These are phyloP conservation scores for Muscicapa adusta DNA, from an alignment of 2,113 vertebrate genomes.

Conservation along the genomic window DNA sequence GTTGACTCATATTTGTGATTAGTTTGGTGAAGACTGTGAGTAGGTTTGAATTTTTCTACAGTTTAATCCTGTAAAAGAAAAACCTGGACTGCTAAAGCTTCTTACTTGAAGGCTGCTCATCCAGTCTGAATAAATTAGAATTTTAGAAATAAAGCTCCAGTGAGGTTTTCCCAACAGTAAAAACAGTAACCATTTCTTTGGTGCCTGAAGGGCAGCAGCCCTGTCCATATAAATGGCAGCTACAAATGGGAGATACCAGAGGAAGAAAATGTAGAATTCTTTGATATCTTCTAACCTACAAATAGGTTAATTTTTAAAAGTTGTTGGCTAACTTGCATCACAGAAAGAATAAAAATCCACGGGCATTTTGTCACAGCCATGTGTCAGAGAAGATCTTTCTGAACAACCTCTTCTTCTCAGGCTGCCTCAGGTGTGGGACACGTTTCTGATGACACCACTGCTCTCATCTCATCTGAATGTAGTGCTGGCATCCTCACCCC, in stretches of 20 bases:
- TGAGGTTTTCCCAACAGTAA: background rate
- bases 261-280: background rate
- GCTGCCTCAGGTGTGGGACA: background rate
- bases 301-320: background rate
- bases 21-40: background rate
- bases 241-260: background rate
- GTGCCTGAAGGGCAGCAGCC: background rate
- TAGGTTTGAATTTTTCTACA: background rate
- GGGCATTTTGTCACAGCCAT: background rate
- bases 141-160: background rate
- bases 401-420: background rate
- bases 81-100: background rate
- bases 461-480: constrained; percentile 38
- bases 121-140: background rate
- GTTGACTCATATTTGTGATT: background rate
- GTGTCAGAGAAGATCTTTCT: background rate
- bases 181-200: background rate
- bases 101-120: background rate
- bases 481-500: background rate
- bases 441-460: background rate
- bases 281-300: background rate
- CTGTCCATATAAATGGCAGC: background rate
- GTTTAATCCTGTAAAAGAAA: background rate
- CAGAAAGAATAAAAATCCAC: background rate
- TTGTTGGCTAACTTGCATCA: background rate